A percentile compares a stretch with the other conserved stretches of the same genome.
phyloP scores from a whole-genome alignment of 1,140 invertebrate species.

The Cydia fagiglandana region DNA sequence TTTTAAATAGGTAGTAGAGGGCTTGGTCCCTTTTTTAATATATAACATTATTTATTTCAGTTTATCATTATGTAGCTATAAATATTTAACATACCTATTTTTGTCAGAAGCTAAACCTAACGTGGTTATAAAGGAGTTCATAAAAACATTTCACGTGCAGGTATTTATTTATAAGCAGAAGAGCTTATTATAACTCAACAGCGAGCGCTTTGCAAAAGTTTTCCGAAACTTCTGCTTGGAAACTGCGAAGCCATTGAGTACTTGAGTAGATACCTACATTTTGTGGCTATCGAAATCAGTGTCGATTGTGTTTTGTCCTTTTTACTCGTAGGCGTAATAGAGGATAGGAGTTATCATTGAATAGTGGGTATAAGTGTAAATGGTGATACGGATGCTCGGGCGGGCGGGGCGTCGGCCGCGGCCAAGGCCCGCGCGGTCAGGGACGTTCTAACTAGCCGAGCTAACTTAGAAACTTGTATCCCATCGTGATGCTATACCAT shows the following conservation, averaged over 20 bases:
- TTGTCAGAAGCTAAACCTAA: not conserved
- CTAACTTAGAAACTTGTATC: constrained; percentile 32
- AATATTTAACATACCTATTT: not conserved
- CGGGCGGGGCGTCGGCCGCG: constrained; percentile 62
- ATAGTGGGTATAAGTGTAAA: constrained; percentile 36
- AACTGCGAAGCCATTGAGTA: not conserved
- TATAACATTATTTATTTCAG: too few relatives aligned
- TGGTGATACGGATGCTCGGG: constrained; percentile 49
- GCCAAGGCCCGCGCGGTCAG: constrained; percentile 71
- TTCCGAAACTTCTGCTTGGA: not conserved
- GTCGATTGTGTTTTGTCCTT: constrained; percentile 10
- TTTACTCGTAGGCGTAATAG: constrained; percentile 26
- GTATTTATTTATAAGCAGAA: not conserved
- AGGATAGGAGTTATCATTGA: constrained; percentile 33
- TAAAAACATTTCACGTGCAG: not conserved
- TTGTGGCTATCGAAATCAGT: constrained; percentile 6
- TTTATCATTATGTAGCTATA: too few relatives aligned
- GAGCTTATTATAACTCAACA: constrained; percentile 8
- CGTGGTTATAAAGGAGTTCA: not conserved
- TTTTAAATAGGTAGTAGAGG: too few relatives aligned
- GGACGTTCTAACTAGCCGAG: constrained; percentile 63
- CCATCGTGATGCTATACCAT: constrained; percentile 4
- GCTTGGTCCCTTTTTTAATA: too few relatives aligned
- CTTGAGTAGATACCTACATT: not conserved
- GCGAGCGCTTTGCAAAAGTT: not conserved